phyloP scores from a whole-genome alignment of 2,797 vertebrate species.

The Rhyacichthys aspro region DNA sequence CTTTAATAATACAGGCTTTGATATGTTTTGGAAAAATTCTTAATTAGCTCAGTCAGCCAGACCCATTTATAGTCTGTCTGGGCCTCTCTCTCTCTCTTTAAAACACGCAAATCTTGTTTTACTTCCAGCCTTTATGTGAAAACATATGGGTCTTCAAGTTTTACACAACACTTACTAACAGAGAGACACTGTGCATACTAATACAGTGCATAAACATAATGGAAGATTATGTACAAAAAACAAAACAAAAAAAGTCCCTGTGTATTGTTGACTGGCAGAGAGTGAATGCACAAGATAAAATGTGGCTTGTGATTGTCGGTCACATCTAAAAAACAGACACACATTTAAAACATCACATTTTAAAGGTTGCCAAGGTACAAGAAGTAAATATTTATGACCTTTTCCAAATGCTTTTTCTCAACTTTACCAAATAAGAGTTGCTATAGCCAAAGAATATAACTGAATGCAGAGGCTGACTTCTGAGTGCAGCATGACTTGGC shows the following conservation, averaged over 20 bases:
- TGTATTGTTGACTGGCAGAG: no score
- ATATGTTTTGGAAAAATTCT: no score
- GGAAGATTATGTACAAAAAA: no score
- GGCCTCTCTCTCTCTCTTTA: not conserved
- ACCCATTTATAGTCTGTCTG: no score
- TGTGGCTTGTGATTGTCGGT: no score
- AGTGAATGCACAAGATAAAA: no score
- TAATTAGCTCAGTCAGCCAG: no score
- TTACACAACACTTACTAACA: not conserved
- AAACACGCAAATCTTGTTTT: not conserved
- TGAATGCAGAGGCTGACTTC: slow-evolving; percentile 1
- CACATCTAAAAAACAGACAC: no score
- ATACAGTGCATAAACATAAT: not conserved
- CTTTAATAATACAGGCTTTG: slow-evolving; percentile 2
- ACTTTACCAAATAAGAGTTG: slow-evolving; percentile 37
- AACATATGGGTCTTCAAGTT: slow-evolving; percentile 1
- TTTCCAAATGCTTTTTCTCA: slow-evolving; percentile 13
- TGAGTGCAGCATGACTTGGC: slow-evolving; percentile 35
- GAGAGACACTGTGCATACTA: not conserved
- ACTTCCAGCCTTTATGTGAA: not conserved
- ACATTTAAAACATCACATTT: no score
- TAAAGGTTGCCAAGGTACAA: no score
- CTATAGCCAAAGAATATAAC: slow-evolving; percentile 50
- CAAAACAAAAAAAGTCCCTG: no score
- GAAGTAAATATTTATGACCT: not conserved